Evolutionary conservation across 1,140 invertebrate species (phyloP), one percentile per base, ranked within the genome.

Genomic region (Camponotus vicinus): DNA sequence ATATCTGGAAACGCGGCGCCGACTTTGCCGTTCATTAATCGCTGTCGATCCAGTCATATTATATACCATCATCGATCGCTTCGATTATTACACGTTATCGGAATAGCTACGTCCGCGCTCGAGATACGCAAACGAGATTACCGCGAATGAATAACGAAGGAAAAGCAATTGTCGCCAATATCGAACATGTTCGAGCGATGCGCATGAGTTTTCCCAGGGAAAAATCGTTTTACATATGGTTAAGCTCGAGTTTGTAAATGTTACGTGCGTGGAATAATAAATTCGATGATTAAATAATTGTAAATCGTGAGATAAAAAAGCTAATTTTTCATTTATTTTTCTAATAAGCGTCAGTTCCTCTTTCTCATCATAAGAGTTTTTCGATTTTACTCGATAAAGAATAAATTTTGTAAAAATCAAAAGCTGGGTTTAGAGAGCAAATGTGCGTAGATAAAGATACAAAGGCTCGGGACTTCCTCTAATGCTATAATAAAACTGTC

Each of bases 1-100:
- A 86, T 89, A 88, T 88, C 87, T 69, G 82, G 15, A 77, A 69
- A 42, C 32, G 40, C 69, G 37, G 70, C 67, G 40, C 57, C 52
- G 69, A 89, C 87, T 89, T 27, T 86, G 87, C 69, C 87, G 55
- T 86, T 79, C 69, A 84, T 89, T 89, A 88, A 86, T 64, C 88
- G 86, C 57, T 37, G 57, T 57, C 55, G 69, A 82, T 82, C 66
- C 78, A 27, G 27, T 71, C 52, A 52, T 57, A 70, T 66, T 71
- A 57, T 66, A 67, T 71, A 71, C 15, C 32, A 71, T n/a, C 66
- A 45, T 70, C 78, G 78, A 70, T 37, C 49, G 21, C 4, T 32
- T 52, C 69, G 78, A 57, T 83, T 73, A 73, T 73, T 73, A 73
- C 49, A 75, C 52, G 79, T 83, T 82, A 82, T 83, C 69, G 69